Evolutionary conservation across 92 coral and sea anemone genomes (phyloP).

Genomic region (Isaurus tuberculatus): DNA sequence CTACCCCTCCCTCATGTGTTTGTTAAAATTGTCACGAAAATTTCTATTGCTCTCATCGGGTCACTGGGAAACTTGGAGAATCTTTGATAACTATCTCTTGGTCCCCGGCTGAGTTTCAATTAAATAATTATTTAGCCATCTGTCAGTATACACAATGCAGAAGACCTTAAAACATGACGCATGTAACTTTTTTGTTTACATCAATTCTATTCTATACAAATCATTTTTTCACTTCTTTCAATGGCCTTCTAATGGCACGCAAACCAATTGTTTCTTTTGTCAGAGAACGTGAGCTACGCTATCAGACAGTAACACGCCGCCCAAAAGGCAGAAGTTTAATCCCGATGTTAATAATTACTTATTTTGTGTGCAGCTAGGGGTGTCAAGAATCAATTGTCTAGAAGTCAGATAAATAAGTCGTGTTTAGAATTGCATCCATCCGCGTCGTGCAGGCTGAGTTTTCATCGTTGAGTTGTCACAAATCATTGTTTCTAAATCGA

Average conservation of each 20-base stretch:
- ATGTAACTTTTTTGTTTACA: background rate
- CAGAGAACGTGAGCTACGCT: background rate
- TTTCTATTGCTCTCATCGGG: too few relatives aligned
- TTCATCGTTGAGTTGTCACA: slow-evolving; percentile 24
- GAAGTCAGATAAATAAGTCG: slow-evolving; percentile 21
- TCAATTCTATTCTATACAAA: background rate
- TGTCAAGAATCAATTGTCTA: slow-evolving; percentile 46
- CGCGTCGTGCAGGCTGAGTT: slow-evolving; percentile 3
- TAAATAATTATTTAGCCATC: background rate
- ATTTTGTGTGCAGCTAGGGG: slow-evolving; percentile 27
- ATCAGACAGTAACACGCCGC: background rate
- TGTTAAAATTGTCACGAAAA: too few relatives aligned
- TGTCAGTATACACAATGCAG: background rate
- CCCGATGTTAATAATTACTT: slow-evolving; percentile 24
- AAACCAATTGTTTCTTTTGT: background rate
- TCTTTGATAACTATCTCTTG: too few relatives aligned
- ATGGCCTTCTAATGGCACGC: background rate
- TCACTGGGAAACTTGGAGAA: too few relatives aligned
- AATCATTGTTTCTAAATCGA: slow-evolving; percentile 8
- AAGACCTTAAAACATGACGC: background rate
- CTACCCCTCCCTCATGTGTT: too few relatives aligned
- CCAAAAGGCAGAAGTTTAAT: background rate
- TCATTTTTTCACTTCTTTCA: slow-evolving; percentile 13
- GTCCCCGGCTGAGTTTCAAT: too few relatives aligned
- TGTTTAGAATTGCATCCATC: slow-evolving; percentile 8